Percentiles rank a stretch among this genome's conserved stretches.
Evolutionary conservation across 1,140 invertebrate species (phyloP).

Genomic region (Heliconius hermathena): DNA sequence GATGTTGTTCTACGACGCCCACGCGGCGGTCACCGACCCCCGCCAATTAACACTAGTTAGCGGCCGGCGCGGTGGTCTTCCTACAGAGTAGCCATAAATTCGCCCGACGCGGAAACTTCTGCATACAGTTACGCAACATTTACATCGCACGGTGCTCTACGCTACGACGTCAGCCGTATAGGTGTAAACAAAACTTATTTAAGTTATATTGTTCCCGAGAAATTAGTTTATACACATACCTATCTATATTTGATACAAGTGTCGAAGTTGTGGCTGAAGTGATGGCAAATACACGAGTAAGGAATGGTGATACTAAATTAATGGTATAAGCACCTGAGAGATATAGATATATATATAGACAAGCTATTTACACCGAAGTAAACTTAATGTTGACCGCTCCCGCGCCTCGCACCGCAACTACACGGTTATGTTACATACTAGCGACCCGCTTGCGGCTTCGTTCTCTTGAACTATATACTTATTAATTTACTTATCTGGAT

Average conservation of each 20-base stretch:
- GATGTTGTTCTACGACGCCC: slow-evolving; percentile 21
- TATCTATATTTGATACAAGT: background rate
- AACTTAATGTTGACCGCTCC: background rate
- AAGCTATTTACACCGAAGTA: background rate
- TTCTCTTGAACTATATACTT: no score
- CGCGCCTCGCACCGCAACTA: background rate
- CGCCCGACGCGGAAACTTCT: background rate
- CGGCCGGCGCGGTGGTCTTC: slow-evolving; percentile 3
- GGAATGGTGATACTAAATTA: background rate
- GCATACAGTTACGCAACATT: slow-evolving; percentile 1
- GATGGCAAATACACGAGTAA: background rate
- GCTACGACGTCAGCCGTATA: background rate
- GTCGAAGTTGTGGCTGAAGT: background rate
- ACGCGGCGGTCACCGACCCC: slow-evolving; percentile 27
- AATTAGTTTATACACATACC: background rate
- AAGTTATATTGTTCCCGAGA: background rate
- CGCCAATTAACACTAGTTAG: slow-evolving; percentile 28
- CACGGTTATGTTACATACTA: no score
- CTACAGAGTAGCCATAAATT: background rate
- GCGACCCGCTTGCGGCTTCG: no score
- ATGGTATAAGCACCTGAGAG: background rate
- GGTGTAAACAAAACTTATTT: background rate
- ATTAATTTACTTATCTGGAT: no score
- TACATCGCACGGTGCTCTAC: background rate
- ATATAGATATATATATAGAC: no score